Percentiles rank a stretch among this genome's conserved stretches.
Conservation (phyloP, 2,797 vertebrate species). For the Gobionotothen gibberifrons region DNA sequence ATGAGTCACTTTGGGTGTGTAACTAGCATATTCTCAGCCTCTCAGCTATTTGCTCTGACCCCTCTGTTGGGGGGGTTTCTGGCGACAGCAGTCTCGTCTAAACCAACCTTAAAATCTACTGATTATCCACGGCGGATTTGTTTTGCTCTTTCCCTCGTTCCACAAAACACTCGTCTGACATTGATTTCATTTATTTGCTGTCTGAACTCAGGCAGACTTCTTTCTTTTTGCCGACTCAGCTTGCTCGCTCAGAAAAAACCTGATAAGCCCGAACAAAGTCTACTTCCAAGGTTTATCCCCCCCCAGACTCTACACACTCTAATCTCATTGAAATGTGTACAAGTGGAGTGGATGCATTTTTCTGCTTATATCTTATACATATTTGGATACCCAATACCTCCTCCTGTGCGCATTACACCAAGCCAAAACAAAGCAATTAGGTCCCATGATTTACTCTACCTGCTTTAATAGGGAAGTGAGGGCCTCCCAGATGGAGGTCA, state of each 20-base stretch:
- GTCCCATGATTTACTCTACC: slow-evolving; percentile 78
- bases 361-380: background rate
- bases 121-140: slow-evolving; percentile 64
- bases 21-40: slow-evolving; percentile 25
- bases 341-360: slow-evolving; percentile 18
- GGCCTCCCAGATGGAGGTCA: slow-evolving; percentile 74
- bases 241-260: slow-evolving; percentile 39
- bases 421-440: slow-evolving; percentile 79
- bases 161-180: slow-evolving; percentile 50
- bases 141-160: slow-evolving; percentile 32
- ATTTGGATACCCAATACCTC: slow-evolving; percentile 17
- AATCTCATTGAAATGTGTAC: slow-evolving; percentile 39
- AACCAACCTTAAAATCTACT: slow-evolving; percentile 47
- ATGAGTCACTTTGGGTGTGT: slow-evolving; percentile 6
- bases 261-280: slow-evolving; percentile 77
- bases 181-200: slow-evolving; percentile 50
- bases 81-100: slow-evolving; percentile 58
- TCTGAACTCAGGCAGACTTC: slow-evolving; percentile 36
- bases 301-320: slow-evolving; percentile 35
- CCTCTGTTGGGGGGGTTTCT: slow-evolving; percentile 38
- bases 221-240: slow-evolving; percentile 37
- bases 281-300: slow-evolving; percentile 56
- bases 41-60: slow-evolving; percentile 32
- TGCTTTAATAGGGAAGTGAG: slow-evolving; percentile 69
- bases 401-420: slow-evolving; percentile 30